A percentile compares a stretch with the other conserved stretches of the same genome.
These are phyloP conservation scores for Drosophila rubida DNA, from an alignment of 2,888 invertebrate genomes.

Conservation along the genomic window DNA sequence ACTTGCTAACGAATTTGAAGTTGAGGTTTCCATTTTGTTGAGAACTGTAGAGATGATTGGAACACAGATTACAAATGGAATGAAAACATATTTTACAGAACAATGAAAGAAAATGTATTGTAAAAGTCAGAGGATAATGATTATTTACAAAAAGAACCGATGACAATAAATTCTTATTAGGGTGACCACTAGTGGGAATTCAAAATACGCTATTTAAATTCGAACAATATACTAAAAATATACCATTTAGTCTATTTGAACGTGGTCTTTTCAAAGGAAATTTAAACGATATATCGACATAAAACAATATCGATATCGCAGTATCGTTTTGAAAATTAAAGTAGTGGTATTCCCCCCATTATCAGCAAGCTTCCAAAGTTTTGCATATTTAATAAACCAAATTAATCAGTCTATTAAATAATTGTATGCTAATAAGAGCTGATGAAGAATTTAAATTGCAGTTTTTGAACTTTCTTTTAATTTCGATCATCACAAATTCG, in stretches of 20 bases:
- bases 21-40: constrained; percentile 38
- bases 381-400: too few relatives aligned
- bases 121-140: constrained; percentile 2
- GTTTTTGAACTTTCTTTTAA: too few relatives aligned
- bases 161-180: not conserved
- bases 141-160: constrained; percentile 7
- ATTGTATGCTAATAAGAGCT: too few relatives aligned
- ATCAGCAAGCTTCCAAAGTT: too few relatives aligned
- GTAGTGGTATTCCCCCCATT: too few relatives aligned
- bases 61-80: constrained; percentile 16
- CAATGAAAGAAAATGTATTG: constrained; percentile 6
- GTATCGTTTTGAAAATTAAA: too few relatives aligned
- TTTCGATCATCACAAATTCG: too few relatives aligned
- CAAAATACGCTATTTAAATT: not conserved
- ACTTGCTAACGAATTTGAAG: constrained; percentile 35
- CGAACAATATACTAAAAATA: not conserved
- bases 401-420: too few relatives aligned
- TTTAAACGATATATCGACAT: too few relatives aligned
- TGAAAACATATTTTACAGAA: constrained; percentile 32
- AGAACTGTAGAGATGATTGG: constrained; percentile 24
- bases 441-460: too few relatives aligned
- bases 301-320: too few relatives aligned
- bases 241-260: not conserved
- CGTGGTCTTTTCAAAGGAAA: too few relatives aligned
- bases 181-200: not conserved